Evolutionary conservation across 1,140 invertebrate species (phyloP), one percentile per base, ranked within the genome.

Genomic region (Procambarus clarkii): DNA sequence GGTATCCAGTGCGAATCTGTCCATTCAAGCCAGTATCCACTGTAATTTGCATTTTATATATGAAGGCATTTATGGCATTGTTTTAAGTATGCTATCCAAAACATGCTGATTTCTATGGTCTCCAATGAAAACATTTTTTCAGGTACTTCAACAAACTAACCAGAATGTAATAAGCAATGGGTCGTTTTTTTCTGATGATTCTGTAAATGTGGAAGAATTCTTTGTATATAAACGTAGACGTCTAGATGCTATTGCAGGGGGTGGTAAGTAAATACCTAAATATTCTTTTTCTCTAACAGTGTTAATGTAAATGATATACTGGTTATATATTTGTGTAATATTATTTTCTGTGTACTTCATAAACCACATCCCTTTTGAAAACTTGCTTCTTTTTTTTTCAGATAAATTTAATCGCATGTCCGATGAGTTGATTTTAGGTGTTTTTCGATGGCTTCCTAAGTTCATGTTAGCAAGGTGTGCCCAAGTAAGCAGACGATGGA

Each of bases 361-460:
- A 9, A 54, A 54, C 13, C 50, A 54, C 13, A 9, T 54, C 50
- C 50, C 50, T 54, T 8, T 80, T 18, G 50, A 54, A 54, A 9
- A 54, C 13, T 54, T 54, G 34, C 46, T 21, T 71, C 8, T 83
- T 44, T 76, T 45, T 46, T 48, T 77, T 79, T 9, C 93, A 94
- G 94, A 94, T 93, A 82, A 85, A 81, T 94, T 94, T 88, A 83
- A 90, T n/a, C 95, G 95, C 88, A 93, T 97, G 78, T 97, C 97
- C 0, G 98, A 98, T 95, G 97, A 98, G 94, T 96, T 98, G 89
- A 95, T 98, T 24, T 94, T 98, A n/a, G 95, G 96, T 92, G 97
- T 98, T 64, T 97, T 98, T 89, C 96, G 96, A 93, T 97, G 96
- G 96, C 95, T 98, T 74, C 97, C 97, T 9, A 98, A 97, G 93